These are phyloP conservation scores for Oostethus manadensis DNA, from an alignment of 2,113 vertebrate species.

Conservation along the genomic window DNA sequence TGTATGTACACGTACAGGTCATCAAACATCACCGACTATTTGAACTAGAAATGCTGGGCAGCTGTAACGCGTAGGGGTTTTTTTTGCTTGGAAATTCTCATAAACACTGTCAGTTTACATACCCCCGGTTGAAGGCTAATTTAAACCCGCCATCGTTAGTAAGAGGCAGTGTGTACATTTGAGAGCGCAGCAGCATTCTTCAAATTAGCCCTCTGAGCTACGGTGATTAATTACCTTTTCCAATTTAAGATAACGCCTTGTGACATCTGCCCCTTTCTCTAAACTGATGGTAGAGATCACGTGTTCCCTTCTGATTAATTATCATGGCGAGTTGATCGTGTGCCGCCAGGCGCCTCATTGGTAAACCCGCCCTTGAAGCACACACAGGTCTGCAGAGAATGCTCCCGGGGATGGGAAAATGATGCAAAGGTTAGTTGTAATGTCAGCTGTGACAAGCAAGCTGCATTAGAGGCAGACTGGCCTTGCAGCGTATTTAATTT, in stretches of 20 bases:
- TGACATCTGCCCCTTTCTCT: neutral
- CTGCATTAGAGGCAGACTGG: neutral
- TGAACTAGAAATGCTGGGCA: too few relatives aligned
- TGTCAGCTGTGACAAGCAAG: neutral
- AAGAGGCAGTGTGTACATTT: neutral
- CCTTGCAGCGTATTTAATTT: neutral
- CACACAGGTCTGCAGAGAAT: neutral
- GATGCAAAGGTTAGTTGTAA: neutral
- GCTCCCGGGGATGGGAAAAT: neutral
- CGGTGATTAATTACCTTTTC: neutral
- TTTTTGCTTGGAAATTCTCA: too few relatives aligned
- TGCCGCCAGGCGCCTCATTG: neutral
- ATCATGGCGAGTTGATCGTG: neutral
- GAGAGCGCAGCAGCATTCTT: neutral
- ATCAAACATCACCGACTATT: too few relatives aligned
- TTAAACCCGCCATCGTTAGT: conserved; percentile 34
- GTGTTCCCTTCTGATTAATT: neutral
- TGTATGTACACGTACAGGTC: too few relatives aligned
- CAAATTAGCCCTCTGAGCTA: neutral
- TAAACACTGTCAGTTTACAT: conserved; percentile 9
- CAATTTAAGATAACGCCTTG: neutral
- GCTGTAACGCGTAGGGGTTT: too few relatives aligned
- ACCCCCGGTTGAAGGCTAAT: conserved; percentile 33
- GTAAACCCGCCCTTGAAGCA: neutral
- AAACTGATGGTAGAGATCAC: neutral